Base-by-base conservation (phyloP, 2,888 invertebrate genomes). In the Amphipoea lucens region DNA sequence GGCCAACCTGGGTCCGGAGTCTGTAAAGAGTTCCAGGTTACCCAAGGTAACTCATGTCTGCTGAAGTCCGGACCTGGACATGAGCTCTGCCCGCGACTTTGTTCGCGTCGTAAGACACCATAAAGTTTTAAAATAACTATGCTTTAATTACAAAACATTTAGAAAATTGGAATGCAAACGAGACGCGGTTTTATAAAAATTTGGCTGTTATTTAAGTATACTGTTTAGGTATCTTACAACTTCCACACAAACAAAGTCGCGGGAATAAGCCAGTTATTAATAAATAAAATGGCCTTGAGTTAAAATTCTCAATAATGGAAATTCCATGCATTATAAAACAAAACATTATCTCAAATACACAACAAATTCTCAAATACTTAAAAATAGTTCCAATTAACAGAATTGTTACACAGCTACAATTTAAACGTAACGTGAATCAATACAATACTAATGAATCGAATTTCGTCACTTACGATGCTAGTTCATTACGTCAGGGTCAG, bases 301-400 rank as follows among this genome's bases (percentile, higher is more conserved):
- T 23, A 11, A 9, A 76, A 76, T 62, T 40, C 17, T 57, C 75
- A 45, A 51, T 4, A 20, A 40, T 17, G 6, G n/a, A 17, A 62
- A 45, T 79, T 48, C 17, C 14, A 62, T 7, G 36, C 7, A 73
- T 29, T 74, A n/a, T 78, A 68, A 51, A 51, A 78, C 42, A 54
- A 20, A 36, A 60, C 20, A 20, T 20, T n/a, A n/a, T n/a, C n/a
- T n/a, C n/a, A n/a, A n/a, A n/a, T n/a, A n/a, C n/a, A n/a, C 7
- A 23, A n/a, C n/a, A 14, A 42, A n/a, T 81, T 81, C 68, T 63
- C 6, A 40, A 63, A 82, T 29, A 40, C 2, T 40, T 68, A 63
- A 40, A 72, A 81, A 81, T 76, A 69, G 36, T 29, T 54, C 0
- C 20, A 76, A 82, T 82, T 76, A 63, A 76, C 62, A 48, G 68